Percentiles rank a stretch among this genome's conserved stretches.
Conservation (phyloP, 1,140 invertebrate species). For the Tetragnatha versicolor region DNA sequence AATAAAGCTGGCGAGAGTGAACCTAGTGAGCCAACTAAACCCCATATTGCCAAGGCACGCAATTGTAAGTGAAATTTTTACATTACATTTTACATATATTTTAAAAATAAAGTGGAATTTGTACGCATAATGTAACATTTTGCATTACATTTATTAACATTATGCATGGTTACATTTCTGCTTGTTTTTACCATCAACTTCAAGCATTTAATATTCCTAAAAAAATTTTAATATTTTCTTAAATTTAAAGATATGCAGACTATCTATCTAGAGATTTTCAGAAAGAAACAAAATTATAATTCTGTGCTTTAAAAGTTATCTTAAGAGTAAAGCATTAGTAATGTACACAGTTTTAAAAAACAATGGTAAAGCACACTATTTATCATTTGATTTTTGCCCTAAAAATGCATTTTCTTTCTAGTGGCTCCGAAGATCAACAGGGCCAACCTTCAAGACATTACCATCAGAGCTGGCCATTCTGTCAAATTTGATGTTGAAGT, state of each 20-base stretch:
- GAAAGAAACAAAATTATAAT: too few species aligned
- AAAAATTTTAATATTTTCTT: too few species aligned
- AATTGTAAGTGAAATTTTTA: constrained; percentile 58
- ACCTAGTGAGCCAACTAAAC: constrained; percentile 71
- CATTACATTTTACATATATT: background rate
- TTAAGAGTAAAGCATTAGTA: too few species aligned
- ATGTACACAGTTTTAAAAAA: too few species aligned
- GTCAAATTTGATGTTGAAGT: constrained; percentile 88
- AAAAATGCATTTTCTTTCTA: constrained; percentile 85
- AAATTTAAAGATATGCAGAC: too few species aligned
- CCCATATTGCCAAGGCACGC: constrained; percentile 62
- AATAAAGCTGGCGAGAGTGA: constrained; percentile 94
- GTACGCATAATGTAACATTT: constrained; percentile 73
- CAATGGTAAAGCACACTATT: too few species aligned
- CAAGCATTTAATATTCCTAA: too few species aligned
- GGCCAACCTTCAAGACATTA: constrained; percentile 86
- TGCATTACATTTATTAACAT: constrained; percentile 76
- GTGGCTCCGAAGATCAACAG: constrained; percentile 92
- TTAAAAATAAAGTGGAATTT: constrained; percentile 33
- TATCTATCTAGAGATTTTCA: too few species aligned
- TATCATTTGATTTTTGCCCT: too few species aligned
- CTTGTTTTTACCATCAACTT: constrained; percentile 93
- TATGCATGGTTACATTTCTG: constrained; percentile 82
- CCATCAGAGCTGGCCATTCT: constrained; percentile 83
- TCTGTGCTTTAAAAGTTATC: too few species aligned